Evolutionary conservation across 2,797 vertebrate genomes (phyloP), one percentile per base, ranked within the genome.

Genomic region (Dendrocincla fuliginosa): DNA sequence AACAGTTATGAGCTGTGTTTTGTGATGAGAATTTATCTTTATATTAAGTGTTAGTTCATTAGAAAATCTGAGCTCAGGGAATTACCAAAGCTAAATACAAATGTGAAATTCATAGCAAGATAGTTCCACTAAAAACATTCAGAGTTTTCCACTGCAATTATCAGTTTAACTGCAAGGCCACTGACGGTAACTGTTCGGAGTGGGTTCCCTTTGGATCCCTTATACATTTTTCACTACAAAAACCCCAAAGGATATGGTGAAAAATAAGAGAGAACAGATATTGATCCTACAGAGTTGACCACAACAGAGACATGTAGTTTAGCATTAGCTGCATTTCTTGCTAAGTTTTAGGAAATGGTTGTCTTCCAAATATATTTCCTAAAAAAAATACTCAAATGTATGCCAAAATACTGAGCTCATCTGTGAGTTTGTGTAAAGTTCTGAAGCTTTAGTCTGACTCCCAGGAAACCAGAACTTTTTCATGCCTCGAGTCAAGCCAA

Each of bases 21-120:
- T 94, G 91, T 94, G 88, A 98, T 94, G 76, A 97, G 95, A 97
- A 98, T 97, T 97, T 97, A 93, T 95, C 92, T 79, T 94, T 96
- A 94, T 60, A 97, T 97, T 98, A 98, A 97, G 89, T 93, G 84
- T 82, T 97, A 96, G 70, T 97, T 97, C 96, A 97, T 97, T 97
- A 97, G 94, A 93, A 96, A 97, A 93, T 85, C 85, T 79, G 52
- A 67, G 79, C 90, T 92, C 35, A 67, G 95, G 93, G 93, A 97
- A 97, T 97, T 94, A 94, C 11, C 76, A 44, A 41, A 90, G 73
- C 93, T 97, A 92, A 97, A 94, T 89, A 87, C 78, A 84, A 95
- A 47, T 93, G 97, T 90, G 76, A 94, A 91, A 96, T 93, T 96
- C 91, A 95, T 71, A 76, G 65, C 52, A 93, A 32, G 57, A 84